Evolutionary conservation across 2,113 vertebrate species (phyloP).

Genomic region (Bujurquina vittata): DNA sequence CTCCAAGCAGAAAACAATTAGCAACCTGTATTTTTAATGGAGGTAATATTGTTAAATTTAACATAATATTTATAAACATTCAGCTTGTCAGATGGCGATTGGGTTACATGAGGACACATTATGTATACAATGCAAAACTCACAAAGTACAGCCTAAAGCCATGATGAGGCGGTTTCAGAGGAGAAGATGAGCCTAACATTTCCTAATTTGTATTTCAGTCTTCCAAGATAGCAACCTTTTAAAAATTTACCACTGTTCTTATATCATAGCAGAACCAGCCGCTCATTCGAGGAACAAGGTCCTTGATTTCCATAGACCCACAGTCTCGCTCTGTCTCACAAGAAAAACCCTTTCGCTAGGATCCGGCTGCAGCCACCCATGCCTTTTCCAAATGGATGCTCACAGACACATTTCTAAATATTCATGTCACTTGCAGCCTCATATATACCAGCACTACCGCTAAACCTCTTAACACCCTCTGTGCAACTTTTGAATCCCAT

Average conservation of each 20-base stretch:
- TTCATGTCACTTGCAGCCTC: slow-evolving; percentile 45
- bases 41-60: too few relatives aligned
- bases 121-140: not conserved
- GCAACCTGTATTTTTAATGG: too few relatives aligned
- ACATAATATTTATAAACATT: not conserved
- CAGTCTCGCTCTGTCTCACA: slow-evolving; percentile 25
- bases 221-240: not conserved
- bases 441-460: slow-evolving; percentile 10
- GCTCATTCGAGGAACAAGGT: not conserved
- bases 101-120: not conserved
- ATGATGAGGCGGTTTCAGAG: not conserved
- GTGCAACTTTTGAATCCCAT: slow-evolving; percentile 50
- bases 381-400: slow-evolving; percentile 49
- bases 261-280: not conserved
- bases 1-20: too few relatives aligned
- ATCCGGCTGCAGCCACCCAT: slow-evolving; percentile 24
- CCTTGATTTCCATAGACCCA: slow-evolving; percentile 18
- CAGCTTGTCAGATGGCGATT: not conserved
- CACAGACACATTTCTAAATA: slow-evolving; percentile 61
- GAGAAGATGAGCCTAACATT: not conserved
- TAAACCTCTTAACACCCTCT: slow-evolving; percentile 34
- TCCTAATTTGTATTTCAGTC: not conserved
- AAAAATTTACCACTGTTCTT: not conserved
- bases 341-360: slow-evolving; percentile 36
- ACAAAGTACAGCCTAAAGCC: not conserved